These are phyloP conservation scores for Diplosoma virens DNA, from an alignment of 23 tunicate species.

Conservation along the genomic window DNA sequence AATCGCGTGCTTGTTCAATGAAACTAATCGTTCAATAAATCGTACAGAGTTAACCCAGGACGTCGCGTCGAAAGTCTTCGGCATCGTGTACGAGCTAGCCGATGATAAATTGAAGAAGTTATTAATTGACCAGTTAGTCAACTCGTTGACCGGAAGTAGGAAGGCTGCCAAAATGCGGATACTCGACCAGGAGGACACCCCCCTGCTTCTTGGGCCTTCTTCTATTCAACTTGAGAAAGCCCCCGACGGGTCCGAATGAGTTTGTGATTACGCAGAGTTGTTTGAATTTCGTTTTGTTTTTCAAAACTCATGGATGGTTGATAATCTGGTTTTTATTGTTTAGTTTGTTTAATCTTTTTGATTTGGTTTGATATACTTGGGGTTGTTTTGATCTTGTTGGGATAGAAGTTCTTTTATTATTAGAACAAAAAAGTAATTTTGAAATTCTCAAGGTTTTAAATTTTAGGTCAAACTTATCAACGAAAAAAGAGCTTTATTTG, in stretches of 20 bases:
- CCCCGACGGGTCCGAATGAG: slow-evolving; percentile 60
- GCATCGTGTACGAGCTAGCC: slow-evolving; percentile 78
- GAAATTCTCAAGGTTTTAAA: too few species aligned
- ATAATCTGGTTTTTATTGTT: too few species aligned
- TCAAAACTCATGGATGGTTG: too few species aligned
- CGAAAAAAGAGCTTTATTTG: slow-evolving; percentile 79
- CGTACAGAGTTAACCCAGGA: slow-evolving; percentile 76
- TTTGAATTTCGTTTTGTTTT: too few species aligned
- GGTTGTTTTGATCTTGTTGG: too few species aligned
- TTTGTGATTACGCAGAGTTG: too few species aligned
- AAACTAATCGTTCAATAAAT: too few species aligned
- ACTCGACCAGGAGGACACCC: slow-evolving; percentile 34
- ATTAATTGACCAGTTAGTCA: slow-evolving; percentile 61
- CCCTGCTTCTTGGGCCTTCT: slow-evolving; percentile 28
- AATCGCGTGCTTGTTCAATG: too few species aligned
- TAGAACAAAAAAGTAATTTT: too few species aligned
- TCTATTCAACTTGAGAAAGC: slow-evolving; percentile 61
- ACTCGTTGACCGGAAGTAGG: slow-evolving; percentile 51
- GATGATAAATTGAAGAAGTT: slow-evolving; percentile 44
- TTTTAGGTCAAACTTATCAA: slow-evolving; percentile 58
- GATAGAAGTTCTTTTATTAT: too few species aligned
- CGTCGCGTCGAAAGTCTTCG: slow-evolving; percentile 84
- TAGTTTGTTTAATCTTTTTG: too few species aligned
- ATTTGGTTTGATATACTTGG: too few species aligned
- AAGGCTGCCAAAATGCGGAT: slow-evolving; percentile 61